A percentile compares a stretch with the other conserved stretches of the same genome.
These are phyloP conservation scores for Hypsibius dujardini DNA, from an alignment of 1,140 invertebrate species.

Conservation along the genomic window DNA sequence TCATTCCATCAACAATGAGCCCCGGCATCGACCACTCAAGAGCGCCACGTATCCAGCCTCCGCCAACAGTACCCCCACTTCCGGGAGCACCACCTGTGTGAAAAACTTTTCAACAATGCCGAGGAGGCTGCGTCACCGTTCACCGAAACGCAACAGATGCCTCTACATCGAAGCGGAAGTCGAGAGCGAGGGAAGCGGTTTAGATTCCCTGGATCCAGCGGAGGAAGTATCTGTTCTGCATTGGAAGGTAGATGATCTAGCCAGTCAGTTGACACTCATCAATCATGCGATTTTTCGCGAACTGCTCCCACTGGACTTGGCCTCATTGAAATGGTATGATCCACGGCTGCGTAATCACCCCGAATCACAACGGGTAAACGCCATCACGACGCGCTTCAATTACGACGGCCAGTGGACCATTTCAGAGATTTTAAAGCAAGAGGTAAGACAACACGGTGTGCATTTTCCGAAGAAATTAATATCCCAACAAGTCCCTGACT, in stretches of 20 bases:
- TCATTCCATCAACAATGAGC: too few relatives aligned
- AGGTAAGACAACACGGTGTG: constrained; percentile 31
- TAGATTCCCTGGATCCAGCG: background rate
- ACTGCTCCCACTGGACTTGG: constrained; percentile 3
- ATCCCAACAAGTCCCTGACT: too few relatives aligned
- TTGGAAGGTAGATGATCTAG: constrained; percentile 7
- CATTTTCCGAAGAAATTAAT: too few relatives aligned
- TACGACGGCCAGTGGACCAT: constrained; percentile 13
- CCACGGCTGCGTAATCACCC: background rate
- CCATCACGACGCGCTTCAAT: constrained; percentile 5
- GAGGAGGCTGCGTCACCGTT: background rate
- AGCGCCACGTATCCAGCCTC: background rate
- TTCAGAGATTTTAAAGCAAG: constrained; percentile 19
- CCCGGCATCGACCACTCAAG: background rate
- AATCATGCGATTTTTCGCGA: constrained; percentile 1
- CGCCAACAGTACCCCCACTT: background rate
- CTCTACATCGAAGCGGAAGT: constrained; percentile 1
- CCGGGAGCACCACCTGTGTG: too few relatives aligned
- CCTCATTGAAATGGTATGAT: constrained; percentile 14
- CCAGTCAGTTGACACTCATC: constrained; percentile 4
- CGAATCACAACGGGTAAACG: constrained; percentile 8
- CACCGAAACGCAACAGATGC: background rate
- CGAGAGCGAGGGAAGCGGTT: constrained; percentile 2
- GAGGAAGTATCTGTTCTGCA: background rate
- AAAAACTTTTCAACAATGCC: constrained; percentile 8